Conservation (phyloP, 1,140 invertebrate species). For the Chelonus insularis region DNA sequence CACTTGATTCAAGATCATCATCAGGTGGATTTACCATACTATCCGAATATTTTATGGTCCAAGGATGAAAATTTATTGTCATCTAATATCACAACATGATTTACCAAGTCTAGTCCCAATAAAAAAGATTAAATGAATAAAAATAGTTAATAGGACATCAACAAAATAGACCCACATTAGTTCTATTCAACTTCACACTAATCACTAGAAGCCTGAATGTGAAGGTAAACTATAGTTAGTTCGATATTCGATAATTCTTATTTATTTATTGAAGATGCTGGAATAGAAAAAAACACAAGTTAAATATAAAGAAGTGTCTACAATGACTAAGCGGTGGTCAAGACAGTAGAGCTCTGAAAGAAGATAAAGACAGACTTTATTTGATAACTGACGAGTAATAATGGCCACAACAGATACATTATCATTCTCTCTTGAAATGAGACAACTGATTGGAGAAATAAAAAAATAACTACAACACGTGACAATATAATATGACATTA, state of each 20-base stretch:
- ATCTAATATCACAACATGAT: background rate
- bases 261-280: background rate
- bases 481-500: too few relatives aligned
- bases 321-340: conserved; percentile 5
- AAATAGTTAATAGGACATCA: background rate
- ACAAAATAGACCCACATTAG: too few relatives aligned
- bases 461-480: background rate
- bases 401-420: background rate
- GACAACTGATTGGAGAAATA: background rate
- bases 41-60: background rate
- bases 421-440: background rate
- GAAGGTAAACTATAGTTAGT: background rate
- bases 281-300: background rate
- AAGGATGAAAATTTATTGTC: background rate
- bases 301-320: too few relatives aligned
- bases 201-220: background rate
- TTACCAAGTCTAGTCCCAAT: background rate
- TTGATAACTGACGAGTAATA: background rate
- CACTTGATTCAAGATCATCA: conserved; percentile 15
- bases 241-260: background rate
- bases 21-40: conserved; percentile 21
- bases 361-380: conserved; percentile 1
- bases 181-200: background rate
- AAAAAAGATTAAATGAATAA: background rate
- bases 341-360: background rate